Evolutionary conservation across 1,140 invertebrate species (phyloP).

Genomic region (Phocides pigmalion): DNA sequence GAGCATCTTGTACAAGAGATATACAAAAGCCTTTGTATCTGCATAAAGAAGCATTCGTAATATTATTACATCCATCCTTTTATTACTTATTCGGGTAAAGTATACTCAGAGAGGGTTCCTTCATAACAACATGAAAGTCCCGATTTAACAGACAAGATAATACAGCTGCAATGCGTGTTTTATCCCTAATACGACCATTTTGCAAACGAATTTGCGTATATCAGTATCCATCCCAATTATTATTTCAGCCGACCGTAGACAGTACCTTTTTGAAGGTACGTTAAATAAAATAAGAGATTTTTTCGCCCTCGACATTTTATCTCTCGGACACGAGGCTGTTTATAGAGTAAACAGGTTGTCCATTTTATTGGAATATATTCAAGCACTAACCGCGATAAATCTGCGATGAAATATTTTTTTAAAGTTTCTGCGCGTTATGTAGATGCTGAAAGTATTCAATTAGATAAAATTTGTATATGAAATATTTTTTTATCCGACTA

Average conservation of each 20-base stretch:
- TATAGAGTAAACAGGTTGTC: background rate
- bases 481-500: no score
- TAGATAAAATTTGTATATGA: no score
- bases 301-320: constrained; percentile 1
- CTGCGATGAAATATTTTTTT: no score
- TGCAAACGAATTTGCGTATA: constrained; percentile 40
- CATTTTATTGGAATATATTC: no score
- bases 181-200: constrained; percentile 69
- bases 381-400: no score
- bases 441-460: no score
- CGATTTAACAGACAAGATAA: constrained; percentile 58
- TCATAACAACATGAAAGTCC: constrained; percentile 61
- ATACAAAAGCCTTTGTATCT: constrained; percentile 40
- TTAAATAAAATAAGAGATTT: constrained; percentile 19
- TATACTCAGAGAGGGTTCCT: constrained; percentile 40
- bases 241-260: constrained; percentile 29
- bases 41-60: constrained; percentile 50
- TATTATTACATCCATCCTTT: constrained; percentile 53
- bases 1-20: constrained; percentile 30
- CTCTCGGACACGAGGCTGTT: background rate
- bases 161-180: constrained; percentile 60
- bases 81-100: constrained; percentile 45
- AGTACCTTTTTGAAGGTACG: constrained; percentile 28
- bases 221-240: constrained; percentile 44
- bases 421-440: no score